phyloP scores from a whole-genome alignment of 2,113 vertebrate genomes.

The Aix galericulata region DNA sequence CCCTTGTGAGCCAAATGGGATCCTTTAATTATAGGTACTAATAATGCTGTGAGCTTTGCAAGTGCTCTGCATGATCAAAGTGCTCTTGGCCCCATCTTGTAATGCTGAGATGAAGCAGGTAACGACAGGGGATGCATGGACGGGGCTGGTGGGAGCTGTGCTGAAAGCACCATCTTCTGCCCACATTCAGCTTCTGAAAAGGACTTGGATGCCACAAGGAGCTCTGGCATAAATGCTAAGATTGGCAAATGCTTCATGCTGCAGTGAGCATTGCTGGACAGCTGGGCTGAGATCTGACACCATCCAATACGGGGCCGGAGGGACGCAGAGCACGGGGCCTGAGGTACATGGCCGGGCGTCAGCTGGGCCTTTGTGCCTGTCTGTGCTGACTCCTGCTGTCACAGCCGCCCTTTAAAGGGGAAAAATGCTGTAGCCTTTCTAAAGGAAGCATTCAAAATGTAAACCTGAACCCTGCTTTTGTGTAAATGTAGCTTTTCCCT shows the following conservation, averaged over 20 bases:
- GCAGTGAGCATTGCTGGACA: not conserved
- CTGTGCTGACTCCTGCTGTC: not conserved
- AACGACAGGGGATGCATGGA: not conserved
- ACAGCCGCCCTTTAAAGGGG: not conserved
- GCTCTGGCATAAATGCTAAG: not conserved
- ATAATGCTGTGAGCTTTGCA: not conserved
- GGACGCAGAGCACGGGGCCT: not conserved
- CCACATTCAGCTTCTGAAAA: not conserved
- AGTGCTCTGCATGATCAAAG: not conserved
- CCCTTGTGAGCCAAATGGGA: not conserved
- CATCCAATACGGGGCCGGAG: fast-evolving
- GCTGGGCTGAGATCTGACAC: not conserved
- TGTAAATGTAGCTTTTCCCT: not conserved
- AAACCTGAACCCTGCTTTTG: not conserved
- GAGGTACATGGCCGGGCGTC: not conserved
- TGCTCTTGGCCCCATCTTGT: not conserved
- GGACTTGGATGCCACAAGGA: not conserved
- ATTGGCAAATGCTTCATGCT: not conserved
- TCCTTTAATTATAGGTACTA: not conserved
- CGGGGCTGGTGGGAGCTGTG: not conserved
- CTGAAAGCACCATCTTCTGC: not conserved
- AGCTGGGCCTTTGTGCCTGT: not conserved
- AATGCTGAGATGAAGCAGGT: not conserved
- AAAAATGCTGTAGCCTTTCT: not conserved
- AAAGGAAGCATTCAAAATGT: not conserved